Percentiles rank a stretch among this genome's conserved stretches.
Conservation (phyloP, 2,888 invertebrate species). For the Epinotia bilunana region DNA sequence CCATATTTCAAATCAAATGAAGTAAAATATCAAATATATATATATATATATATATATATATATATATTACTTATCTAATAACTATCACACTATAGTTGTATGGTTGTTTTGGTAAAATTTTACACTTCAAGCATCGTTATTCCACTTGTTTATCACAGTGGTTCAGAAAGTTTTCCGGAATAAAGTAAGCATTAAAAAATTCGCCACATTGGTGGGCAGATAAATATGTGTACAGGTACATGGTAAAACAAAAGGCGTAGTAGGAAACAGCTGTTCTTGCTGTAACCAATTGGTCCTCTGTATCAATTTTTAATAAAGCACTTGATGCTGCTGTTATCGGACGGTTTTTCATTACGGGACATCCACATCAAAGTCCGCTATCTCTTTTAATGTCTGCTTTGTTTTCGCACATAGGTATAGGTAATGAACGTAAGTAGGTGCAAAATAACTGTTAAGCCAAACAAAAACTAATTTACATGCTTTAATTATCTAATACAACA, state of each 20-base stretch:
- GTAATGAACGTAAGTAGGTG: constrained; percentile 3
- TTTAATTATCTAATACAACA: too few species aligned
- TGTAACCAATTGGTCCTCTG: not conserved
- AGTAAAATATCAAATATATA: too few species aligned
- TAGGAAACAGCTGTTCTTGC: not conserved
- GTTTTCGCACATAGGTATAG: constrained; percentile 4
- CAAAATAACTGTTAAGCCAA: not conserved
- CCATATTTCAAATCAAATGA: too few species aligned
- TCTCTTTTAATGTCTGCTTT: constrained; percentile 25
- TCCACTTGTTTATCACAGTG: too few species aligned
- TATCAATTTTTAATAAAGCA: constrained; percentile 1
- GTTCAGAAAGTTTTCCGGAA: too few species aligned
- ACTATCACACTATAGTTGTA: too few species aligned
- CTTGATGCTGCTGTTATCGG: constrained; percentile 14
- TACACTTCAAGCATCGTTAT: too few species aligned
- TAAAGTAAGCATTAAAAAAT: too few species aligned
- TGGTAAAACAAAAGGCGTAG: not conserved
- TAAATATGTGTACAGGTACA: not conserved
- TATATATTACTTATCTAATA: too few species aligned
- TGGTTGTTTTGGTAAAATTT: too few species aligned
- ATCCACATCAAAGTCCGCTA: constrained; percentile 13
- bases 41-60: too few species aligned
- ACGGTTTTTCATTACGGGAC: constrained; percentile 19
- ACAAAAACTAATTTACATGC: not conserved
- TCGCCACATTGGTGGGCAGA: not conserved